Evolutionary conservation across 2,113 vertebrate species (phyloP).

Genomic region (Alligator sinensis): DNA sequence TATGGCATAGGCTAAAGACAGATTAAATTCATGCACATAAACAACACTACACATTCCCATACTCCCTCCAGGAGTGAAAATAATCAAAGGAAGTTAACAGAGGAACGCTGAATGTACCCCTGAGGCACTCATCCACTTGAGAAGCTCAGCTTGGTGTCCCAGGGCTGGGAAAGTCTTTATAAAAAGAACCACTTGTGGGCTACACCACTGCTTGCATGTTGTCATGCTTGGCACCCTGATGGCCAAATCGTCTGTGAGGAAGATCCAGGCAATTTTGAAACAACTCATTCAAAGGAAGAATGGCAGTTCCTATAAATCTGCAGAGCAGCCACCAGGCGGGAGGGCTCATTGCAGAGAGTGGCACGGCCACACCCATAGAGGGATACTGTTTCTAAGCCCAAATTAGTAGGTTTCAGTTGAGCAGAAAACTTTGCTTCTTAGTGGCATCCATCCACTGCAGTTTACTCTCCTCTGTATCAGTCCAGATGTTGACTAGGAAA

Average conservation of each 20-base stretch:
- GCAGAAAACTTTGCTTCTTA: not conserved
- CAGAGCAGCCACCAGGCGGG: rapidly evolving
- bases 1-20: not conserved
- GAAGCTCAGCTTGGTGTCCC: not conserved
- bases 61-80: not conserved
- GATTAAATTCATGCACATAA: not conserved
- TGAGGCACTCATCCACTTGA: not conserved
- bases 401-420: not conserved
- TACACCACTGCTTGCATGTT: not conserved
- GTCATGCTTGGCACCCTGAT: not conserved
- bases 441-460: not conserved
- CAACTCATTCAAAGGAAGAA: not conserved
- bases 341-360: rapidly evolving
- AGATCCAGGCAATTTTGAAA: not conserved
- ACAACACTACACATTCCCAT: not conserved
- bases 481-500: constrained; percentile 52
- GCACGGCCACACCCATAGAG: not conserved
- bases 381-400: not conserved
- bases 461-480: not conserved
- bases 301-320: not conserved
- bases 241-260: not conserved
- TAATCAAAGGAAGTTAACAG: not conserved
- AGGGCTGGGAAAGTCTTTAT: not conserved
- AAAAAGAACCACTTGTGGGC: not conserved
- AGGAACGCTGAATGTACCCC: not conserved